Evolutionary conservation across 2,113 vertebrate genomes (phyloP).

Genomic region (Sapayoa aenigma): DNA sequence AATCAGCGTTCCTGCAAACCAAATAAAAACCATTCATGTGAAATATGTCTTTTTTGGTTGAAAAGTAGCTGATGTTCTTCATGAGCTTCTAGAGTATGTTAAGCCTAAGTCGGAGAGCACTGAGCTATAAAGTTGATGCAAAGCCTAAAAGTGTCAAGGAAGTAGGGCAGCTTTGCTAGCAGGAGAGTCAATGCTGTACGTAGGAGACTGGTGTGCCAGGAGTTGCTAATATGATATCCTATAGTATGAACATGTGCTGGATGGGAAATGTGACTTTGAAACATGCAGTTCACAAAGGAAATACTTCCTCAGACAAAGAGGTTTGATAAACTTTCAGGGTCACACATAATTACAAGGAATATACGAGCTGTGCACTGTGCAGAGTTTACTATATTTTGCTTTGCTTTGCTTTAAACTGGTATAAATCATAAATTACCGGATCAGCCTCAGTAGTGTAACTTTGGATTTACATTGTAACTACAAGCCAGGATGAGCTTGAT

Average conservation of each 20-base stretch:
- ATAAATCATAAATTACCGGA: neutral
- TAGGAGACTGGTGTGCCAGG: neutral
- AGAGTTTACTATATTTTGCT: neutral
- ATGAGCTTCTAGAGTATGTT: neutral
- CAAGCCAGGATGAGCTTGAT: neutral
- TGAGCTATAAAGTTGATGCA: neutral
- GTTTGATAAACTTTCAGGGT: neutral
- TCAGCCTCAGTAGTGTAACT: neutral
- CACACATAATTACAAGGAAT: neutral
- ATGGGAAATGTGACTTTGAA: neutral
- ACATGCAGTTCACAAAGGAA: neutral
- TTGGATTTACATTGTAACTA: neutral
- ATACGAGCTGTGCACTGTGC: neutral
- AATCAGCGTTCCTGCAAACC: neutral
- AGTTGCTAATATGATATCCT: neutral
- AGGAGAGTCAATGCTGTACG: fast-evolving
- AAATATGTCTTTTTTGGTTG: fast-evolving
- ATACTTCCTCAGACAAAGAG: neutral
- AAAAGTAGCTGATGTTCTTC: neutral
- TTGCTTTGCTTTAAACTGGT: neutral
- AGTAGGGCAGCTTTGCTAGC: neutral
- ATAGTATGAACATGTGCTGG: neutral
- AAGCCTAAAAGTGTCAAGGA: neutral
- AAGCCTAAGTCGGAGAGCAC: neutral
- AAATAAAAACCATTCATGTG: neutral